Percentiles rank a stretch among this genome's conserved stretches.
These are phyloP conservation scores for Halictus quadricinctus DNA, from an alignment of 2,888 invertebrate species.

Conservation along the genomic window DNA sequence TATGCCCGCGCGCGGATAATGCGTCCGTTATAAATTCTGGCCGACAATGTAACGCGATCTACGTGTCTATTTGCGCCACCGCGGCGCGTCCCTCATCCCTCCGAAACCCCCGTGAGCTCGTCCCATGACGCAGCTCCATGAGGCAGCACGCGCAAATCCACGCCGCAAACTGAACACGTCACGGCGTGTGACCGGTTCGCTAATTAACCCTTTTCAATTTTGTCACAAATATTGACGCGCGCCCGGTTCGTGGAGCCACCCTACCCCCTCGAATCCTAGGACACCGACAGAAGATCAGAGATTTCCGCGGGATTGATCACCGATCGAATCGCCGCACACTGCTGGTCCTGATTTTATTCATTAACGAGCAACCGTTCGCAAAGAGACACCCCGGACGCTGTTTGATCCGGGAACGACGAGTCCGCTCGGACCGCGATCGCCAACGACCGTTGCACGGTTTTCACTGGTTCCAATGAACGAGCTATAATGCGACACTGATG, in stretches of 20 bases:
- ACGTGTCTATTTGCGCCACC: slow-evolving; percentile 55
- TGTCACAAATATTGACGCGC: slow-evolving; percentile 68
- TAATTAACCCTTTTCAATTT: slow-evolving; percentile 72
- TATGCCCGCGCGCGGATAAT: slow-evolving; percentile 56
- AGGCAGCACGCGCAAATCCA: slow-evolving; percentile 51
- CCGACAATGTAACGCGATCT: slow-evolving; percentile 48
- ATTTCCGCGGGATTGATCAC: slow-evolving; percentile 40
- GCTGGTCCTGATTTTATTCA: slow-evolving; percentile 53
- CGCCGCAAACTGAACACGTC: slow-evolving; percentile 59
- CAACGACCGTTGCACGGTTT: neutral
- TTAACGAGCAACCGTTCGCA: slow-evolving; percentile 45
- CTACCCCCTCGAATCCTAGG: neutral
- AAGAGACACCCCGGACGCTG: slow-evolving; percentile 27
- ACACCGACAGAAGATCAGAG: slow-evolving; percentile 54
- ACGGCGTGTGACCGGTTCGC: slow-evolving; percentile 56
- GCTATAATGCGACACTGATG: slow-evolving; percentile 1
- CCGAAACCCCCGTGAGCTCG: neutral
- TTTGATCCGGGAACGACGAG: slow-evolving; percentile 46
- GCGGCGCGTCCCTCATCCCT: neutral
- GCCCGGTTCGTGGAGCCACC: slow-evolving; percentile 19
- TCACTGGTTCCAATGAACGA: neutral
- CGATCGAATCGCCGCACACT: slow-evolving; percentile 42
- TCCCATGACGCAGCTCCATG: slow-evolving; percentile 24
- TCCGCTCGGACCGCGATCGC: slow-evolving; percentile 9
- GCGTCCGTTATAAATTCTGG: slow-evolving; percentile 60